Evolutionary conservation across 2,113 vertebrate genomes (phyloP).

Genomic region (Python bivittatus): DNA sequence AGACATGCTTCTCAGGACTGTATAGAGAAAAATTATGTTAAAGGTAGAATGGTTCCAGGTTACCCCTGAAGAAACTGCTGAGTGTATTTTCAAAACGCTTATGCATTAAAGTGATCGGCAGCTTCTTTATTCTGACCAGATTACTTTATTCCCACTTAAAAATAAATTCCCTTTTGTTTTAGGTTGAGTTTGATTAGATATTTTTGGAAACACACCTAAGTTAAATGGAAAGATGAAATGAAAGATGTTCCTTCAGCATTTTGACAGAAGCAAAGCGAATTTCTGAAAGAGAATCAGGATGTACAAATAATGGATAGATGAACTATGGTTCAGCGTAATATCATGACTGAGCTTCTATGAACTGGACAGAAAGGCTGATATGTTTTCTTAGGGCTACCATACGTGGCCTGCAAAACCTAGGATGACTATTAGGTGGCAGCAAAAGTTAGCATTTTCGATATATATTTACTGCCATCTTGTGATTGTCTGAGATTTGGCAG

Average conservation of each 20-base stretch:
- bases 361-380: not conserved
- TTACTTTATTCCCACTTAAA: conserved; percentile 60
- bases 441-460: not conserved
- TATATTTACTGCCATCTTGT: not conserved
- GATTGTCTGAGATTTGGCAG: not conserved
- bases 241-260: not conserved
- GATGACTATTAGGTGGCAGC: not conserved
- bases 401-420: not conserved
- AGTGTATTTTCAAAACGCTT: conserved; percentile 41
- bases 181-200: conserved; percentile 61
- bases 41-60: conserved; percentile 38
- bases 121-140: conserved; percentile 50
- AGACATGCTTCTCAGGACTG: conserved; percentile 61
- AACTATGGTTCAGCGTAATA: not conserved
- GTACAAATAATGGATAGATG: not conserved
- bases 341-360: not conserved
- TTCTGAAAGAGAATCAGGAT: not conserved
- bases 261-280: not conserved
- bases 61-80: conserved; percentile 52
- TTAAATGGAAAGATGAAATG: conserved; percentile 16
- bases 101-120: conserved; percentile 45
- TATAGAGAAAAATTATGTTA: conserved; percentile 26
- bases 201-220: conserved; percentile 60
- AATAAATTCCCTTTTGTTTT: conserved; percentile 56
- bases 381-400: not conserved